Conservation (phyloP, 2,113 vertebrate species). For the Lepisosteus oculatus region DNA sequence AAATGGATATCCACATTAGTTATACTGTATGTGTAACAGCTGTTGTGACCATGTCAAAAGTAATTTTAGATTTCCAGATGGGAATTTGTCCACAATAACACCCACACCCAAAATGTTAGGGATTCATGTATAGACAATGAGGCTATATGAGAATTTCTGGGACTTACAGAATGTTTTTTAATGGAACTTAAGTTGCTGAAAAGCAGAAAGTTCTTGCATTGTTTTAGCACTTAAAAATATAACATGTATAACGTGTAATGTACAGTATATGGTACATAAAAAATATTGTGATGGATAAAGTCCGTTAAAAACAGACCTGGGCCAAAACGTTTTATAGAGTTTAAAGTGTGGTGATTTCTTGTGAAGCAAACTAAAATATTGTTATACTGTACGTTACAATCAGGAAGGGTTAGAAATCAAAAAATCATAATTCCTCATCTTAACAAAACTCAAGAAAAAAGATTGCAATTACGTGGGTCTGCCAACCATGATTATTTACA, state of each 20-base stretch:
- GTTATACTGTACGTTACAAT: conserved; percentile 28
- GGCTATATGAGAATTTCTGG: too few species aligned
- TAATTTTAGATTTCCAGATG: background rate
- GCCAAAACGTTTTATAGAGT: too few species aligned
- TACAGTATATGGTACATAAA: background rate
- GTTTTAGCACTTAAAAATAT: too few species aligned
- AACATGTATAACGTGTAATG: background rate
- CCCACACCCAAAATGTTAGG: too few species aligned
- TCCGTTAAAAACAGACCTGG: too few species aligned
- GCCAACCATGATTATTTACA: conserved; percentile 1
- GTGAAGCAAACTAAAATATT: conserved; percentile 12
- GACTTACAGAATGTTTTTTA: too few species aligned
- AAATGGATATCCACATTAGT: background rate
- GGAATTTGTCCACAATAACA: background rate
- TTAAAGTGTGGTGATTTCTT: background rate
- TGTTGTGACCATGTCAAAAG: background rate
- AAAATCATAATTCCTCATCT: background rate
- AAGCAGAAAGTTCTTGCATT: too few species aligned
- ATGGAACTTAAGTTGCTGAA: too few species aligned
- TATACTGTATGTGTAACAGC: background rate
- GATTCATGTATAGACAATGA: too few species aligned
- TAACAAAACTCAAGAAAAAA: background rate
- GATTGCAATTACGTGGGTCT: background rate
- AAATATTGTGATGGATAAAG: background rate
- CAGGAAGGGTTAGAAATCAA: background rate